Evolutionary conservation across 2,113 vertebrate genomes (phyloP).

Genomic region (Bubo scandiacus): DNA sequence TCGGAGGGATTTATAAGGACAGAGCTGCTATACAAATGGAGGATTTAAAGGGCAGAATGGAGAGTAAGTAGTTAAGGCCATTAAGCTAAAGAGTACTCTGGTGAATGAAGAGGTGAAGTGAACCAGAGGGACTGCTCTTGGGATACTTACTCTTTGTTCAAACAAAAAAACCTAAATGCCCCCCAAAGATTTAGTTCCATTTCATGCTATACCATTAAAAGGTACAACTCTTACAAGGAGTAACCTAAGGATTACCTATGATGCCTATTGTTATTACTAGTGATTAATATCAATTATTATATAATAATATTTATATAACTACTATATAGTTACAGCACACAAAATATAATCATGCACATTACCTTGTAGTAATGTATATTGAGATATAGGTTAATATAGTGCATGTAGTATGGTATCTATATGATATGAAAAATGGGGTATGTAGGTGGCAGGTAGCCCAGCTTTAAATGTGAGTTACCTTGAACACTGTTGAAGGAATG

Average conservation of each 20-base stretch:
- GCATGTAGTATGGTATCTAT: background rate
- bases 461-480: background rate
- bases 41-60: background rate
- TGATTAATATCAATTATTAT: background rate
- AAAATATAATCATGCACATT: no score
- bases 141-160: background rate
- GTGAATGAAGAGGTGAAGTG: background rate
- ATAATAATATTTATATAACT: background rate
- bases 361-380: no score
- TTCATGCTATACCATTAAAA: background rate
- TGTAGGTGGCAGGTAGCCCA: background rate
- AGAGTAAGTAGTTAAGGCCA: background rate
- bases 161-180: background rate
- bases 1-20: background rate
- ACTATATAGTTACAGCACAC: no score
- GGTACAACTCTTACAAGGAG: background rate
- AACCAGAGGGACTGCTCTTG: background rate
- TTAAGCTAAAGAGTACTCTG: background rate
- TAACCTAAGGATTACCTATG: background rate
- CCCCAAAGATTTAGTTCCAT: background rate
- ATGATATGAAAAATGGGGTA: background rate
- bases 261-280: no score
- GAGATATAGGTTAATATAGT: background rate
- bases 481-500: rapidly evolving
- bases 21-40: background rate